These are phyloP conservation scores for Dryococelus australis DNA, from an alignment of 2,888 invertebrate genomes.

Conservation along the genomic window DNA sequence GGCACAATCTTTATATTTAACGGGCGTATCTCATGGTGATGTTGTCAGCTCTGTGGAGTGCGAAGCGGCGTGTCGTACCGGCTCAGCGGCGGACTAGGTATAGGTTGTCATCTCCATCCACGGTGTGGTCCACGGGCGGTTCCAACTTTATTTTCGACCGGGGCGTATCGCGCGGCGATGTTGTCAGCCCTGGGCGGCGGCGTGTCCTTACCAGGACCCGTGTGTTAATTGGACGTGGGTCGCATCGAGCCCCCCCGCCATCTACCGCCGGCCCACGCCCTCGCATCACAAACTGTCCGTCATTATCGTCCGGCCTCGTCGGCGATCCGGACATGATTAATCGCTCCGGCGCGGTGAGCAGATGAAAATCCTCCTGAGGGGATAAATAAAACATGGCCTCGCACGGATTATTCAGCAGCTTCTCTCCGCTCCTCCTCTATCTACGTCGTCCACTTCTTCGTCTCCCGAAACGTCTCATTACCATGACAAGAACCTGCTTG, in stretches of 20 bases:
- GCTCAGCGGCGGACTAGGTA: too few species aligned
- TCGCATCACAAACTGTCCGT: not conserved
- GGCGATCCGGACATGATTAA: not conserved
- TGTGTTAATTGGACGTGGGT: conserved; percentile 11
- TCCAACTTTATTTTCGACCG: not conserved
- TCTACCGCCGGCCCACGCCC: not conserved
- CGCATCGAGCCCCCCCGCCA: not conserved
- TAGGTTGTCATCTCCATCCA: too few species aligned
- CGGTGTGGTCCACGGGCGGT: not conserved
- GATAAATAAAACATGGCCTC: conserved; percentile 9
- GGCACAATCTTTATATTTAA: too few species aligned
- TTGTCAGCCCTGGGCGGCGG: too few species aligned
- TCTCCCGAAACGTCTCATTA: conserved; percentile 1
- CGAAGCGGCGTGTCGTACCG: too few species aligned
- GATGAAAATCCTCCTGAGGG: not conserved
- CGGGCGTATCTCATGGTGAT: too few species aligned
- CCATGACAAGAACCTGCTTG: conserved; percentile 3
- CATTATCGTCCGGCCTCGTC: not conserved
- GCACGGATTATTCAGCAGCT: not conserved
- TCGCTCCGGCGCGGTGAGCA: not conserved
- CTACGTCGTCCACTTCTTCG: not conserved
- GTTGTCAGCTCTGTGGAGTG: too few species aligned
- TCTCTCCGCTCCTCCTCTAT: not conserved
- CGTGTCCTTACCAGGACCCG: not conserved
- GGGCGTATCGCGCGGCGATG: not conserved